These are phyloP conservation scores for Drosophila bocqueti DNA, from an alignment of 1,140 invertebrate genomes.

Conservation along the genomic window DNA sequence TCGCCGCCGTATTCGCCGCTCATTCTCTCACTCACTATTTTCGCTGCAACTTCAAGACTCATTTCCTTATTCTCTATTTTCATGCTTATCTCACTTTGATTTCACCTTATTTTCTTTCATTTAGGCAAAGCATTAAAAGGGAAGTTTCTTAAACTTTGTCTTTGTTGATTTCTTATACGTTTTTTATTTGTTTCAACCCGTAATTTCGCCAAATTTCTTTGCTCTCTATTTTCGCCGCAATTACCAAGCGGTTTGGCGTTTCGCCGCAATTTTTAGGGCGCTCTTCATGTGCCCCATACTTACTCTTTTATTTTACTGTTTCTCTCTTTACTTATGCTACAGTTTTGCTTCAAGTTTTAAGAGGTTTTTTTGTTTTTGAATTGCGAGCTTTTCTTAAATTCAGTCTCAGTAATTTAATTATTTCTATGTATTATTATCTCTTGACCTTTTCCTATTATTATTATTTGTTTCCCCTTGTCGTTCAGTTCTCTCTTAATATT, in stretches of 20 bases:
- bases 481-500: background rate
- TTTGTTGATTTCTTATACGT: background rate
- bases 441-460: background rate
- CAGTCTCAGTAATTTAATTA: background rate
- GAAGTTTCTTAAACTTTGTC: background rate
- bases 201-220: background rate
- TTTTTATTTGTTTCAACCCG: background rate
- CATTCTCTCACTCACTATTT: constrained; percentile 11
- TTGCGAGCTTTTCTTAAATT: background rate
- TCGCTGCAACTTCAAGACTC: constrained; percentile 9
- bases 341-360: background rate
- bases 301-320: background rate
- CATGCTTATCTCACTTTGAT: background rate
- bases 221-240: constrained; percentile 5
- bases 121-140: background rate
- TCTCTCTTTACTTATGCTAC: background rate
- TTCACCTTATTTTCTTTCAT: background rate
- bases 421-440: background rate
- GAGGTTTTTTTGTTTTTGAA: no score
- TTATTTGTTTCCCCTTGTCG: background rate
- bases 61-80: constrained; percentile 2
- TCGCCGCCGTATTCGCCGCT: constrained; percentile 8
- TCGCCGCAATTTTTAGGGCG: background rate
- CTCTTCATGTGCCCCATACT: background rate
- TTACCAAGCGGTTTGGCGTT: background rate